Evolutionary conservation across 2,888 invertebrate species (phyloP).

Genomic region (Lepidochitona cinerea): DNA sequence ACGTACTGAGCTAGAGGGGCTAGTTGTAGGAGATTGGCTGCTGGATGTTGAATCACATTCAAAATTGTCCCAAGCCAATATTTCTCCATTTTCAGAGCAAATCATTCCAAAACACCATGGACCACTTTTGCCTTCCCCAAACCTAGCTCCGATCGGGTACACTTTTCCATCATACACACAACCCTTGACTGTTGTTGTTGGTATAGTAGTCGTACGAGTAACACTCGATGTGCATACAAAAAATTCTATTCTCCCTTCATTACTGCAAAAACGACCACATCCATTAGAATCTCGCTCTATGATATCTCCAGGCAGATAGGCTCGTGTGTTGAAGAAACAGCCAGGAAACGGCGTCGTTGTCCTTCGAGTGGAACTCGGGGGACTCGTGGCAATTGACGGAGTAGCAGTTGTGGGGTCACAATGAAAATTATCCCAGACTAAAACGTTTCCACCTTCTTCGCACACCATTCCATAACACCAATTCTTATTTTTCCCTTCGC

Average conservation of each 20-base stretch:
- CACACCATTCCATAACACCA: conserved; percentile 34
- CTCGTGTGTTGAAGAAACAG: background rate
- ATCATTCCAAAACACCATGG: background rate
- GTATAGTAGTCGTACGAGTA: background rate
- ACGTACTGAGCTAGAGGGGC: background rate
- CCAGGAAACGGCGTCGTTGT: background rate
- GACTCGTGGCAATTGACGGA: background rate
- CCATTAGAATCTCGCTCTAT: background rate
- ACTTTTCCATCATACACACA: background rate
- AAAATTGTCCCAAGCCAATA: background rate
- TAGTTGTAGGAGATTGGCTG: background rate
- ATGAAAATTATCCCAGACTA: conserved; percentile 29
- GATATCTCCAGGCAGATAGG: background rate
- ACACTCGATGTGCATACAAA: background rate
- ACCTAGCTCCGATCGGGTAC: background rate
- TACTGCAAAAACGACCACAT: background rate
- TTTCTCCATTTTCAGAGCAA: background rate
- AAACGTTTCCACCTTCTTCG: conserved; percentile 18
- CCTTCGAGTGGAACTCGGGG: background rate
- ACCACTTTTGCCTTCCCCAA: background rate
- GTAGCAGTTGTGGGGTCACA: conserved; percentile 12
- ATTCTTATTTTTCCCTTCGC: conserved; percentile 18
- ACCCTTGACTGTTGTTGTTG: background rate
- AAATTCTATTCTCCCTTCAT: background rate
- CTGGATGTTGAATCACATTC: background rate